Evolutionary conservation across 2,113 vertebrate species (phyloP).

Genomic region (Lycaon pictus): DNA sequence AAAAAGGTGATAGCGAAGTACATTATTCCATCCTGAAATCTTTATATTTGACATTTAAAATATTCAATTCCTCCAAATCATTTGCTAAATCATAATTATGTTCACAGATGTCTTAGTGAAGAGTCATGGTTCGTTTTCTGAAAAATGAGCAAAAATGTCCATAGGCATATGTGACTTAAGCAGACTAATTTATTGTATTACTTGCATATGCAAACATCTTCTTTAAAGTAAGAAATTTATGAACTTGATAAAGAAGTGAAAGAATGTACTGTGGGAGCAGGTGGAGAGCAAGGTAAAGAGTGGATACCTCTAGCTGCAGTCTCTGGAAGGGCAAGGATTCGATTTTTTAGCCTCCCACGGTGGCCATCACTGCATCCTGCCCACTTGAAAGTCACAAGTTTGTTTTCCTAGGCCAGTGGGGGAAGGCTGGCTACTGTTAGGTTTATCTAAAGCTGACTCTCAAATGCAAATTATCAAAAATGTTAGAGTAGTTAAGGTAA

Average conservation of each 20-base stretch:
- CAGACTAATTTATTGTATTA: background rate
- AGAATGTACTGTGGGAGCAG: background rate
- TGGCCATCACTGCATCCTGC: rapidly evolving
- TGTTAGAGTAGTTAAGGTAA: background rate
- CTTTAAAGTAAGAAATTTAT: background rate
- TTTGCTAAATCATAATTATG: background rate
- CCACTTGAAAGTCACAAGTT: background rate
- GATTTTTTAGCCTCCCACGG: background rate
- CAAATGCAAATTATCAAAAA: background rate
- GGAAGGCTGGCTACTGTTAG: background rate
- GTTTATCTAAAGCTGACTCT: conserved; percentile 11
- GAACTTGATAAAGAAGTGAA: background rate
- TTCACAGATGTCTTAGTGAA: background rate
- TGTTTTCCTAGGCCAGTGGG: background rate
- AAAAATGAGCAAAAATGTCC: background rate
- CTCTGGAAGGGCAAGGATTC: background rate
- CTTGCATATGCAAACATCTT: background rate
- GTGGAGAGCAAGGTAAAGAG: background rate
- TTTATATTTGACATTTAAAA: conserved; percentile 50
- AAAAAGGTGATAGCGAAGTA: conserved; percentile 51
- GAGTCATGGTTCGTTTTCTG: background rate
- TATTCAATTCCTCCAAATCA: background rate
- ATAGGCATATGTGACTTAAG: background rate
- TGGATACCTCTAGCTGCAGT: background rate
- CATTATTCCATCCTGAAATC: background rate